phyloP scores from a whole-genome alignment of 2,113 vertebrate genomes.

The Gavia stellata region DNA sequence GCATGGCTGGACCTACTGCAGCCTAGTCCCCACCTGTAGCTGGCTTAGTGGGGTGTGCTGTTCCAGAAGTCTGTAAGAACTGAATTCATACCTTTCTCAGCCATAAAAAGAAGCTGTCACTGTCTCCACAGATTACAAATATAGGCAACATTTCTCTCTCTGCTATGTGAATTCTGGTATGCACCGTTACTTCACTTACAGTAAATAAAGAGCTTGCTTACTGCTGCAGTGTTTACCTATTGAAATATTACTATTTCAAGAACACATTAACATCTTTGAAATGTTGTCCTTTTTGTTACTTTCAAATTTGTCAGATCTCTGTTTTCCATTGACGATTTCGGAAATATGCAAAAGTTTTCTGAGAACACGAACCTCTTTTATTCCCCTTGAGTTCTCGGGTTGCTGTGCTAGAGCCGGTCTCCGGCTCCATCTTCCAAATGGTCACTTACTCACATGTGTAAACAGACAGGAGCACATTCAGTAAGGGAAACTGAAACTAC shows the following conservation, averaged over 20 bases:
- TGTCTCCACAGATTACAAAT: not conserved
- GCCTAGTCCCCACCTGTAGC: not conserved
- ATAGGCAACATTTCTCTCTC: not conserved
- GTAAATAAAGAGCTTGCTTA: not conserved
- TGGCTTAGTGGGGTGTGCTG: not conserved
- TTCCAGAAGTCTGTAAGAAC: not conserved
- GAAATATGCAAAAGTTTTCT: constrained; percentile 1
- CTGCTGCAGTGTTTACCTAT: not conserved
- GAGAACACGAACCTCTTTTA: not conserved
- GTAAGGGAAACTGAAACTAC: not conserved
- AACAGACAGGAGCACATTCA: not conserved
- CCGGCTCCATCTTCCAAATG: not conserved
- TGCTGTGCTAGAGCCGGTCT: not conserved
- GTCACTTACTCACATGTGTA: not conserved
- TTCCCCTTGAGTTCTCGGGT: not conserved
- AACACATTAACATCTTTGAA: not conserved
- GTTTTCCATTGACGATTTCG: not conserved
- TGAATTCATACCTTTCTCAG: not conserved
- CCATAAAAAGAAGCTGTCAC: not conserved
- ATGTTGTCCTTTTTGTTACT: not conserved
- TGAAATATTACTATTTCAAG: not conserved
- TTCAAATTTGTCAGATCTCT: not conserved
- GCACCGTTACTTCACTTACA: not conserved
- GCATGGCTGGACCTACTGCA: accelerated
- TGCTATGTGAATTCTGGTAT: not conserved